Base-by-base conservation (phyloP, 2,797 vertebrate genomes). In the Meriones psammophilus region DNA sequence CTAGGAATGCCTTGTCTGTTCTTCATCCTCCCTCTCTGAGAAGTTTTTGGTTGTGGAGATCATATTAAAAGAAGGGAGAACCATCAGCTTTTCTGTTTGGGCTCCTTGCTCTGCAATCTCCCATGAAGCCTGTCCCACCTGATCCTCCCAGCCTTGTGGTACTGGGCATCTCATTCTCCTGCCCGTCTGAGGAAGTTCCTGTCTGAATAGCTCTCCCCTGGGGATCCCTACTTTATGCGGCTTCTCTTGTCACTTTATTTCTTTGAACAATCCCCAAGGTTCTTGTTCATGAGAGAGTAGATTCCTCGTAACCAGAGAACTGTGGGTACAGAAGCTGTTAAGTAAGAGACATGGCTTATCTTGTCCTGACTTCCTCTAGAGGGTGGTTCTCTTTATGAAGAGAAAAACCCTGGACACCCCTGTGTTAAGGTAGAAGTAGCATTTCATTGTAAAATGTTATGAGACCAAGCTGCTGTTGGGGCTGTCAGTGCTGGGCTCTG, bases 251-350 rank as follows among this genome's bases (percentile, higher is more conserved):
- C 60, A 17, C 28, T 86, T 84, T 66, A 46, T 46, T 66, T 76
- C 81, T 88, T 33, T 86, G 64, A 76, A 97, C 71, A 91, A 77
- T 77, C 58, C 58, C 15, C 6, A 20, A n/a, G 8, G 9, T 89
- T 64, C 30, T 56, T 88, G 30, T 58, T 91, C 93, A 46, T 56
- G 26, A 68, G 78, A 54, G 94, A 83, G 14, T 46, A 42, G 66
- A 20, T 69, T 80, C 77, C 54, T 10, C 8, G 30, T 39, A 87
- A 66, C 33, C 36, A 69, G 58, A 76, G 54, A 36, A 58, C 76
- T 69, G 1, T 69, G n/a, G 22, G 62, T 79, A n/a, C 17, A 42
- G 89, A 54, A 74, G 91, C 83, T 36, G 13, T 4, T 66, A 68
- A 88, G 60, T 28, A 18, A 78, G 88, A 56, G 8, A 18, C 42